A percentile compares a stretch with the other conserved stretches of the same genome.
These are phyloP conservation scores for Aphaenogaster floridana DNA, from an alignment of 1,140 invertebrate genomes.

Conservation along the genomic window DNA sequence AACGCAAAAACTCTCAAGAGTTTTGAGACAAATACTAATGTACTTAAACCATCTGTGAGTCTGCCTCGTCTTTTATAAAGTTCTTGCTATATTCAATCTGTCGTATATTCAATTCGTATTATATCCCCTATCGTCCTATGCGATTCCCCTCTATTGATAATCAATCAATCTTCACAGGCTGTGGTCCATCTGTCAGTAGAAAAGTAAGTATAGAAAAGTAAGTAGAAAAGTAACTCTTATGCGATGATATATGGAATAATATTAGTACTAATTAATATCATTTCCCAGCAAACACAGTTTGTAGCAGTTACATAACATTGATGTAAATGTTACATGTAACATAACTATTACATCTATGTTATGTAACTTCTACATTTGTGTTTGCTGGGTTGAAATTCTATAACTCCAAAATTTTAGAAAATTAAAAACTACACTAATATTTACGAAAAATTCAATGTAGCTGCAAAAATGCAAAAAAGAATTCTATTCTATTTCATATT, in stretches of 20 bases:
- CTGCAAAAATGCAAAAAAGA: too few species aligned
- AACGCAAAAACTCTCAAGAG: slow-evolving; percentile 62
- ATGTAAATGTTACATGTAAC: too few species aligned
- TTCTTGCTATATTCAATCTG: slow-evolving; percentile 84
- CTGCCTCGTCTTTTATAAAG: slow-evolving; percentile 86
- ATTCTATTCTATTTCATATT: not conserved
- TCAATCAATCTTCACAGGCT: not conserved
- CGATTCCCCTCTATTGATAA: not conserved
- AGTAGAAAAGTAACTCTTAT: not conserved
- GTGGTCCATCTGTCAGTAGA: not conserved
- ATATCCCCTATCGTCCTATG: not conserved
- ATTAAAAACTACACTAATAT: not conserved
- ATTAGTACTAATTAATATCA: not conserved
- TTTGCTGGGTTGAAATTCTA: not conserved
- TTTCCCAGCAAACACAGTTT: too few species aligned
- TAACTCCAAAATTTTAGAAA: not conserved
- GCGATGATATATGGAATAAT: not conserved
- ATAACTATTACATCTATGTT: too few species aligned
- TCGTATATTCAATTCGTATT: slow-evolving; percentile 65
- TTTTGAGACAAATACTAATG: slow-evolving; percentile 80
- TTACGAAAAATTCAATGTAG: not conserved
- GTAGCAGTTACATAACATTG: too few species aligned
- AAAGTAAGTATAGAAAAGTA: slow-evolving; percentile 13
- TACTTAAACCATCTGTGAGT: slow-evolving; percentile 85
- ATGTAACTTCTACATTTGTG: too few species aligned